These are phyloP conservation scores for Phengaris arion DNA, from an alignment of 2,888 invertebrate genomes.

Conservation along the genomic window DNA sequence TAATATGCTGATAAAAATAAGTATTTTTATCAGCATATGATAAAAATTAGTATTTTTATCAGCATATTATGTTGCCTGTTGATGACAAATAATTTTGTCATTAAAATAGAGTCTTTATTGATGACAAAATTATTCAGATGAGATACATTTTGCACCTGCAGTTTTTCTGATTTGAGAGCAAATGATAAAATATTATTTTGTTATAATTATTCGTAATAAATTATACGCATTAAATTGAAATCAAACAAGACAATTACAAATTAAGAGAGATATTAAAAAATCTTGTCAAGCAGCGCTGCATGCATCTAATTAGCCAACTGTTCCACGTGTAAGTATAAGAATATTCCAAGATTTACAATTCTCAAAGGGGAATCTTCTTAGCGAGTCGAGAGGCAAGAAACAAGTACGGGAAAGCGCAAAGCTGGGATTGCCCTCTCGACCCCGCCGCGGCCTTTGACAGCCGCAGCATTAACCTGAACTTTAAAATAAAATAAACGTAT, in stretches of 20 bases:
- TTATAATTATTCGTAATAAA: too few relatives aligned
- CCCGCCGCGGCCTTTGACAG: slow-evolving; percentile 32
- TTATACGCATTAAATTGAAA: too few relatives aligned
- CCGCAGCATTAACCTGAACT: slow-evolving; percentile 32
- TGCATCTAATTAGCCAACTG: slow-evolving; percentile 4
- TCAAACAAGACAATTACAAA: neutral
- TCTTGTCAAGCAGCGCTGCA: neutral
- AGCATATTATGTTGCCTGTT: too few relatives aligned
- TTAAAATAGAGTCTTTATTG: too few relatives aligned
- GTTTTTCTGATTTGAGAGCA: too few relatives aligned
- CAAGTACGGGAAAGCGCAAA: slow-evolving; percentile 27
- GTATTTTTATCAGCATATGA: too few relatives aligned
- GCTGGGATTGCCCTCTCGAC: slow-evolving; percentile 30
- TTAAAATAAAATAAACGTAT: slow-evolving; percentile 33
- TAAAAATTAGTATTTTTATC: too few relatives aligned
- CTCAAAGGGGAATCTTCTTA: slow-evolving; percentile 28
- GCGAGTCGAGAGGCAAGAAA: slow-evolving; percentile 27
- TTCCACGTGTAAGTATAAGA: neutral
- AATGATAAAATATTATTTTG: too few relatives aligned
- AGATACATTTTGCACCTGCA: too few relatives aligned
- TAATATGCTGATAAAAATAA: neutral
- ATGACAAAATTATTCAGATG: too few relatives aligned
- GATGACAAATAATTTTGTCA: too few relatives aligned
- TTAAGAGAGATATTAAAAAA: neutral
- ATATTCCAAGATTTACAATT: slow-evolving; percentile 23